Evolutionary conservation across 1,140 invertebrate species (phyloP).

Genomic region (Drosophila leontia): DNA sequence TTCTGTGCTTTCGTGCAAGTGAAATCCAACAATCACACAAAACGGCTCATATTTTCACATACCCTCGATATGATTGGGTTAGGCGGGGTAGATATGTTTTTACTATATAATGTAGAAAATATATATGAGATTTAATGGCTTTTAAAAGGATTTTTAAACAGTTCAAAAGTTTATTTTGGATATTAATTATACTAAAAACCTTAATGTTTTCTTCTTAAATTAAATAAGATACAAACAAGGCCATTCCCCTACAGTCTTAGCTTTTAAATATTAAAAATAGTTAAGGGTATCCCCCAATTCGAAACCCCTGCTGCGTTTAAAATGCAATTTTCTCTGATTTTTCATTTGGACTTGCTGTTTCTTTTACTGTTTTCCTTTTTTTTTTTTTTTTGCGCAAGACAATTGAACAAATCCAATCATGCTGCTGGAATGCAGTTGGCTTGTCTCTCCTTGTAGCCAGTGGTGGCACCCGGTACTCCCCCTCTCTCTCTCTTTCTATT

Average conservation of each 20-base stretch:
- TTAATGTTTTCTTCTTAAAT: neutral
- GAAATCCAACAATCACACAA: conserved; percentile 36
- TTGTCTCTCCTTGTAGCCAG: conserved; percentile 41
- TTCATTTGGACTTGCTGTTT: conserved; percentile 15
- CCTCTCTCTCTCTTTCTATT: conserved; percentile 42
- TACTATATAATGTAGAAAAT: neutral
- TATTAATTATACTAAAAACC: too few relatives aligned
- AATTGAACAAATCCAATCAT: conserved; percentile 66
- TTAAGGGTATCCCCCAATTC: neutral
- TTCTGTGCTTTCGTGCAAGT: conserved; percentile 54
- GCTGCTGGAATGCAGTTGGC: conserved; percentile 65
- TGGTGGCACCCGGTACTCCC: conserved; percentile 1
- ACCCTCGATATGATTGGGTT: neutral
- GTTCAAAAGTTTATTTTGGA: too few relatives aligned
- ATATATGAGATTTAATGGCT: neutral
- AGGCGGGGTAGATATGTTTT: neutral
- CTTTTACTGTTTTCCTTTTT: neutral
- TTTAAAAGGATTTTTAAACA: neutral
- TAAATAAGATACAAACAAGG: neutral
- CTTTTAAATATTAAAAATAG: neutral
- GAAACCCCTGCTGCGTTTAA: too few relatives aligned
- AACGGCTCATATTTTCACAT: conserved; percentile 22
- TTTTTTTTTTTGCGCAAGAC: conserved; percentile 65
- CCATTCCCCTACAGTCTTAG: neutral
- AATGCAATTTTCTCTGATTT: conserved; percentile 33